Conservation (phyloP, 2,888 invertebrate species). For the Ormyrus labotus region DNA sequence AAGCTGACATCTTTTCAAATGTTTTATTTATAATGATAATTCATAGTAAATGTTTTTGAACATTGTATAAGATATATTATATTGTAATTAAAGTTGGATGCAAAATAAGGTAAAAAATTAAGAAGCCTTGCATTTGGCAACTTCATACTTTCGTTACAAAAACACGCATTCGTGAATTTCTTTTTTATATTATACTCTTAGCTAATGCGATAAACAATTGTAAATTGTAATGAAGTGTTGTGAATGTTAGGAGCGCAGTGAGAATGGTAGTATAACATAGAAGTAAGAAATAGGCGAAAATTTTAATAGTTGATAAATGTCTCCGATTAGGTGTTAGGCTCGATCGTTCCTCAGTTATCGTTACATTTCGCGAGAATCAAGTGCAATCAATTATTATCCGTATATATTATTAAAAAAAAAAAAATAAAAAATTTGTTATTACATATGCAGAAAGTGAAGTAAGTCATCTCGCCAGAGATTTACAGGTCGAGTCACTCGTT, state of each 20-base stretch:
- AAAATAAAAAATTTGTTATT: conserved; percentile 50
- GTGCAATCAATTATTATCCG: conserved; percentile 49
- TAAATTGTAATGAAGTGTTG: conserved; percentile 47
- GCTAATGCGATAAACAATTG: conserved; percentile 46
- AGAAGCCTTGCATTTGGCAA: conserved; percentile 7
- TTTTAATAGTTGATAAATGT: conserved; percentile 50
- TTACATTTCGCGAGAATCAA: conserved; percentile 42
- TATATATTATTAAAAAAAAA: conserved; percentile 36
- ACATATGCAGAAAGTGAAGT: conserved; percentile 21
- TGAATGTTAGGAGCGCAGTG: conserved; percentile 18
- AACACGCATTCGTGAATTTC: conserved; percentile 14
- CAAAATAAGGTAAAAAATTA: neutral
- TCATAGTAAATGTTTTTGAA: neutral
- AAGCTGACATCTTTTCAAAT: neutral
- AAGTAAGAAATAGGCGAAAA: conserved; percentile 37
- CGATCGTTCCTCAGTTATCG: conserved; percentile 54
- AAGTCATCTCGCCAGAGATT: conserved; percentile 42
- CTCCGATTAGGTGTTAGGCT: conserved; percentile 44
- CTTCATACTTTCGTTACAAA: conserved; percentile 11
- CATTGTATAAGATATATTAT: too few relatives aligned
- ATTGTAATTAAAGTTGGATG: conserved; percentile 36
- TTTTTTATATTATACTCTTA: conserved; percentile 44
- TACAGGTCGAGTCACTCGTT: conserved; percentile 55
- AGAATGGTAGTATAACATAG: conserved; percentile 29
- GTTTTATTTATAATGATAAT: neutral